Evolutionary conservation across 1,140 invertebrate species (phyloP), one percentile per base, ranked within the genome.

Genomic region (Calephelis nemesis): DNA sequence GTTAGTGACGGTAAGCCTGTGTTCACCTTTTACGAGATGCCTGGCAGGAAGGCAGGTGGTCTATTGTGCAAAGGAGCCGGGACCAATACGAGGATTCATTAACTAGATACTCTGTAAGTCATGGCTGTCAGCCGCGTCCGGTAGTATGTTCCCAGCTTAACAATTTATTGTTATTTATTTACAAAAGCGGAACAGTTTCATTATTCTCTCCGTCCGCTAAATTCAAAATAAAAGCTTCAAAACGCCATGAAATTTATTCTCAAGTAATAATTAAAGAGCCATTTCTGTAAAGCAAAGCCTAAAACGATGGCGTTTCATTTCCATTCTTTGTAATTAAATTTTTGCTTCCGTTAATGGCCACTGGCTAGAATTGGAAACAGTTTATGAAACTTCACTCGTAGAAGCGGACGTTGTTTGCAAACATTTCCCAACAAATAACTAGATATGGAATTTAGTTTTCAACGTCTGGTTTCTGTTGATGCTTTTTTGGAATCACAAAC

Each of bases 251-350:
- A 54, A 54, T 54, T 54, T 54, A 54, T 30, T 13, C 52, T 11
- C 8, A 13, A 19, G 15, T 15, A 10, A 19, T 54, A 19, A 15
- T 54, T 19, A 54, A 54, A 54, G 15, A 19, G 52, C 52, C 10
- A 7, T 54, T 54, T 54, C 52, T 19, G 52, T 10, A 9, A 54
- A 54, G 9, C 52, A 54, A 54, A 54, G 30, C 19, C 19, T 54
- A 54, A 54, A 54, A 54, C 30, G 52, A 58, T 39, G 52, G 15
- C 19, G 30, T 58, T 58, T 58, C 10, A 58, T 58, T 58, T 11
- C 54, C 54, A 58, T 58, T 58, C 11, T 58, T 10, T 58, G 19
- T 58, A 58, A 58, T 58, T 58, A 58, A 58, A 39, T 65, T 12
- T 63, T 63, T 63, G 4, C 13, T 49, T n/a, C 10, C 30, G 63